Evolutionary conservation across 2,113 vertebrate genomes (phyloP).

Genomic region (Addax nasomaculatus): DNA sequence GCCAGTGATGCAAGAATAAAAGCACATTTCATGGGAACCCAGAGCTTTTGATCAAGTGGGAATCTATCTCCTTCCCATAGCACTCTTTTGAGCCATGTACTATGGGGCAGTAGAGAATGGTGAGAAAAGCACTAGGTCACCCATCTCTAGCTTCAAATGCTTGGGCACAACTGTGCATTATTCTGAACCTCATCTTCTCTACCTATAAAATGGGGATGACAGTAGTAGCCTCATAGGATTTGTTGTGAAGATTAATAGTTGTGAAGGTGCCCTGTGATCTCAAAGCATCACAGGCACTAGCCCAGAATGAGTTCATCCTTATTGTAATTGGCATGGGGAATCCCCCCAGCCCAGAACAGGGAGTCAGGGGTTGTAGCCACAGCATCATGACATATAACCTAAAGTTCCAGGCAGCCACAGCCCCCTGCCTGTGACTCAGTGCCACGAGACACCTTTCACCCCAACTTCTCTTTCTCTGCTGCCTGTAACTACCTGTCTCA

Average conservation of each 20-base stretch:
- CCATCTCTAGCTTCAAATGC: background rate
- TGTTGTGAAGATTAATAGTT: background rate
- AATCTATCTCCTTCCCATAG: background rate
- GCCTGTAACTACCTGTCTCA: background rate
- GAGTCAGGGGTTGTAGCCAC: background rate
- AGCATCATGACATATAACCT: background rate
- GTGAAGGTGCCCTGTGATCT: background rate
- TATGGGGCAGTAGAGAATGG: background rate
- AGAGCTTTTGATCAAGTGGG: background rate
- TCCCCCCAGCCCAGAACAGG: background rate
- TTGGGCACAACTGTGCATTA: background rate
- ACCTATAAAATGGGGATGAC: background rate
- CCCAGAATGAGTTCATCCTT: background rate
- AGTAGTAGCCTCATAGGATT: background rate
- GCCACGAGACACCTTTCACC: background rate
- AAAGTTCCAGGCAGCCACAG: background rate
- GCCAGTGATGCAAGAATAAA: background rate
- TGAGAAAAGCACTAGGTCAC: background rate
- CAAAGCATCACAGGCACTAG: background rate
- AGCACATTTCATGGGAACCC: background rate
- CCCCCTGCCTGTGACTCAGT: slow-evolving; percentile 18
- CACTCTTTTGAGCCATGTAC: background rate
- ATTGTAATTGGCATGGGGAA: background rate
- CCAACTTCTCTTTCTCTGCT: slow-evolving; percentile 46
- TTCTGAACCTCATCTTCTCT: background rate